Evolutionary conservation across 2,113 vertebrate species (phyloP).

Genomic region (Laticauda laticaudata): DNA sequence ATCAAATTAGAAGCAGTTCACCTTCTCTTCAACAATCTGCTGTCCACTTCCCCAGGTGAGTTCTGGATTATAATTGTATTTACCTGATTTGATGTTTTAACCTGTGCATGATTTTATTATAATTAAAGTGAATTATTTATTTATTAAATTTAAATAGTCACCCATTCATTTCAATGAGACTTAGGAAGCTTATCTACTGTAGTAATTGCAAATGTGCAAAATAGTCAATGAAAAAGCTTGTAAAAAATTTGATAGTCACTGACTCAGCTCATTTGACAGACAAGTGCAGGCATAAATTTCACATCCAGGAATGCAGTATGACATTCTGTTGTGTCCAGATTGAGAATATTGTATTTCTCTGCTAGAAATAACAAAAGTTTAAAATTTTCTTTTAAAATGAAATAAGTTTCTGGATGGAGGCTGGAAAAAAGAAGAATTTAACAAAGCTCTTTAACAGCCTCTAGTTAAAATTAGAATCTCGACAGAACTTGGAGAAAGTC

Average conservation of each 20-base stretch:
- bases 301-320: neutral
- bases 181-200: neutral
- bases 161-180: neutral
- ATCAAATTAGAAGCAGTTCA: slow-evolving; percentile 8
- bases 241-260: neutral
- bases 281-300: neutral
- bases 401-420: neutral
- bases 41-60: rapidly evolving
- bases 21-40: neutral
- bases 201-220: neutral
- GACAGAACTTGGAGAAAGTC: neutral
- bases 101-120: neutral
- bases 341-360: neutral
- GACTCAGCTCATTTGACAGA: neutral
- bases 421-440: neutral
- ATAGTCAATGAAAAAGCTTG: neutral
- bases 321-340: neutral
- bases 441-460: neutral
- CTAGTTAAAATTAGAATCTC: neutral
- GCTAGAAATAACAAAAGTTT: neutral
- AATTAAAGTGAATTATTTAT: neutral
- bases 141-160: neutral
- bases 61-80: neutral
- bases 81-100: neutral
- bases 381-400: neutral